A percentile compares a stretch with the other conserved stretches of the same genome.
phyloP scores from a whole-genome alignment of 1,140 invertebrate genomes.

The Euschistus heros region DNA sequence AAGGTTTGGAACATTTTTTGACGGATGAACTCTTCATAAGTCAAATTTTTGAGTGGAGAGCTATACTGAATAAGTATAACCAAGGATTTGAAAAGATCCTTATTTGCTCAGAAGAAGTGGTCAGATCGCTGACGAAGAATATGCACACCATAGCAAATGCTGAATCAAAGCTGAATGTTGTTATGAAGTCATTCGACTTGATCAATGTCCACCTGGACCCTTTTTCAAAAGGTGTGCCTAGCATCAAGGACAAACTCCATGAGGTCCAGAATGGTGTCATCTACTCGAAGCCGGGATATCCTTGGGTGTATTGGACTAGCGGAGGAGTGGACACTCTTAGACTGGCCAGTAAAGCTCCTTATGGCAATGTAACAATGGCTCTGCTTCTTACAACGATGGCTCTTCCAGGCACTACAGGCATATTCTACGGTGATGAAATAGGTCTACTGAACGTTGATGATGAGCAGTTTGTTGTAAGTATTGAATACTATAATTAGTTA shows the following conservation, averaged over 20 bases:
- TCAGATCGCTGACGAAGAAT: slow-evolving; percentile 30
- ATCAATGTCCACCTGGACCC: slow-evolving; percentile 50
- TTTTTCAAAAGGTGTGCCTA: slow-evolving; percentile 40
- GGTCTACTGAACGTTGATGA: slow-evolving; percentile 34
- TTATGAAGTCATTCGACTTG: slow-evolving; percentile 55
- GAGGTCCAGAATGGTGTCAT: slow-evolving; percentile 43
- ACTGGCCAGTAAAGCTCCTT: slow-evolving; percentile 41
- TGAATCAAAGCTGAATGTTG: slow-evolving; percentile 33
- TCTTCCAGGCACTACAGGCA: slow-evolving; percentile 64
- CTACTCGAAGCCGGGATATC: slow-evolving; percentile 46
- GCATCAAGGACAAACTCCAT: slow-evolving; percentile 44
- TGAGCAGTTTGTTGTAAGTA: slow-evolving; percentile 1
- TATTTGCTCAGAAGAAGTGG: slow-evolving; percentile 49
- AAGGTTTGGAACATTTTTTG: slow-evolving; percentile 47
- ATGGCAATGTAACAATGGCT: slow-evolving; percentile 48
- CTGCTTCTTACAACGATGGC: slow-evolving; percentile 55
- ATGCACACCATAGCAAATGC: slow-evolving; percentile 32
- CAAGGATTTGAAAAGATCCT: slow-evolving; percentile 45
- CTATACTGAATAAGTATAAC: slow-evolving; percentile 36
- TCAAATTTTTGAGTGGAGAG: slow-evolving; percentile 53
- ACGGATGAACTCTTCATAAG: slow-evolving; percentile 37
- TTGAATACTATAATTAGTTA: not conserved
- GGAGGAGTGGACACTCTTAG: slow-evolving; percentile 48
- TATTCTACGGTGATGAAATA: slow-evolving; percentile 76
- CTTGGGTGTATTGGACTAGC: slow-evolving; percentile 69